These are phyloP conservation scores for Cepaea hortensis DNA, from an alignment of 2,888 invertebrate genomes.

Conservation along the genomic window DNA sequence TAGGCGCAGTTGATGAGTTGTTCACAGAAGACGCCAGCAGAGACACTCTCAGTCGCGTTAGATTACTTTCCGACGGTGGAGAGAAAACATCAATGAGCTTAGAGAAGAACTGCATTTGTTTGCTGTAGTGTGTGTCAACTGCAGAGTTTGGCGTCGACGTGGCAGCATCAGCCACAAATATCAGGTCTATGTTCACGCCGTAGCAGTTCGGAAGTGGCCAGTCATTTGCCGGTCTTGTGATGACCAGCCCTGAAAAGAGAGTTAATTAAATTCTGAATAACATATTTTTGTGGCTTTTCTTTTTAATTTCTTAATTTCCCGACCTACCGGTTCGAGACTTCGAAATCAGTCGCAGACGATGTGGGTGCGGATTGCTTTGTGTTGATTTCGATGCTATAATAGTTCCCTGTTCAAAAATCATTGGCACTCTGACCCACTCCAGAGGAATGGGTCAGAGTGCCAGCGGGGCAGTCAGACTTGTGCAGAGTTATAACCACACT, in stretches of 20 bases:
- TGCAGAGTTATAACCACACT: no score
- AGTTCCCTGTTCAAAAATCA: no score
- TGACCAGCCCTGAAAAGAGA: constrained; percentile 12
- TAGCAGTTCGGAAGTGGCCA: constrained; percentile 21
- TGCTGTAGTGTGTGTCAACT: neutral
- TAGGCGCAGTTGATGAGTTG: neutral
- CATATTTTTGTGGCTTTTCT: no score
- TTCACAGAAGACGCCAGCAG: constrained; percentile 11
- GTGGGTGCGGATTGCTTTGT: no score
- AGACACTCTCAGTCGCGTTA: neutral
- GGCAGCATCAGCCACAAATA: constrained; percentile 24
- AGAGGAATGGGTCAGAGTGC: no score
- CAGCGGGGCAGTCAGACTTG: no score
- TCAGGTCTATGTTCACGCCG: neutral
- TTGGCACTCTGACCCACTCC: no score
- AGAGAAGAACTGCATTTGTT: constrained; percentile 28
- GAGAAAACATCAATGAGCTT: constrained; percentile 21
- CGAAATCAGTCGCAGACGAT: no score
- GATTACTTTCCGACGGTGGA: neutral
- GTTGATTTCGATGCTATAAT: no score
- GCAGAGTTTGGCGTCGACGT: neutral
- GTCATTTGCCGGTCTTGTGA: constrained; percentile 1
- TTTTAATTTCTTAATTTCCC: no score
- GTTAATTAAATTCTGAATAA: neutral
- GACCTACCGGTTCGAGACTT: no score